phyloP scores from a whole-genome alignment of 2,888 invertebrate species.

The Brachypterus glaber region DNA sequence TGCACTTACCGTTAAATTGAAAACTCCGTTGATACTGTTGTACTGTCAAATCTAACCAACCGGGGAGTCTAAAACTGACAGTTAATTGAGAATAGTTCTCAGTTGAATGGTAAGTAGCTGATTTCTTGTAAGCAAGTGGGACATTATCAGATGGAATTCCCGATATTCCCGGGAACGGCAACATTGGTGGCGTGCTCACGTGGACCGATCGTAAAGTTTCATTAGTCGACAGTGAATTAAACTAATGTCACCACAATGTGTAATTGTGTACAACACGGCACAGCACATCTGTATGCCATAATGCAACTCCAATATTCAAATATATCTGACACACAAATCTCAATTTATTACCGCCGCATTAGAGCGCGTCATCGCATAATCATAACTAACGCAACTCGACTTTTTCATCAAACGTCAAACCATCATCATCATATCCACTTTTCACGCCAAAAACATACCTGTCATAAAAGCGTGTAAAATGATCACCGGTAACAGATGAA shows the following conservation, averaged over 20 bases:
- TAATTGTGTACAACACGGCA: slow-evolving; percentile 37
- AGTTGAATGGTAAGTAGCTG: too few relatives aligned
- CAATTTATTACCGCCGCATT: slow-evolving; percentile 39
- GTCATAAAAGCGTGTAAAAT: too few relatives aligned
- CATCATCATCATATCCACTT: too few relatives aligned
- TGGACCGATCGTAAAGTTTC: slow-evolving; percentile 39
- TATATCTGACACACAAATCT: slow-evolving; percentile 40
- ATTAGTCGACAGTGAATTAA: slow-evolving; percentile 41
- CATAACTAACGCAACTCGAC: slow-evolving; percentile 33
- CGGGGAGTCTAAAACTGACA: too few relatives aligned
- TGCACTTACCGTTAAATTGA: too few relatives aligned
- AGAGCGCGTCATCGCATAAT: slow-evolving; percentile 37
- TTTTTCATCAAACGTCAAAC: slow-evolving; percentile 7
- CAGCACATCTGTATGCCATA: slow-evolving; percentile 29
- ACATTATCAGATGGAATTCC: too few relatives aligned
- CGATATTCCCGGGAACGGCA: background rate
- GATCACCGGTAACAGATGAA: too few relatives aligned
- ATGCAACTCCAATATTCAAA: slow-evolving; percentile 38
- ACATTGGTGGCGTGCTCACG: slow-evolving; percentile 25
- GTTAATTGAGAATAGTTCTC: too few relatives aligned
- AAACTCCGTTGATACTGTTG: too few relatives aligned
- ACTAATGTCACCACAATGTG: slow-evolving; percentile 42
- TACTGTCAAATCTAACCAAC: too few relatives aligned
- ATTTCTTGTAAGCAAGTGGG: too few relatives aligned
- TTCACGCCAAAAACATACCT: too few relatives aligned